Evolutionary conservation across 1,140 invertebrate genomes (phyloP), one percentile per base, ranked within the genome.

Genomic region (Lycorma delicatula): DNA sequence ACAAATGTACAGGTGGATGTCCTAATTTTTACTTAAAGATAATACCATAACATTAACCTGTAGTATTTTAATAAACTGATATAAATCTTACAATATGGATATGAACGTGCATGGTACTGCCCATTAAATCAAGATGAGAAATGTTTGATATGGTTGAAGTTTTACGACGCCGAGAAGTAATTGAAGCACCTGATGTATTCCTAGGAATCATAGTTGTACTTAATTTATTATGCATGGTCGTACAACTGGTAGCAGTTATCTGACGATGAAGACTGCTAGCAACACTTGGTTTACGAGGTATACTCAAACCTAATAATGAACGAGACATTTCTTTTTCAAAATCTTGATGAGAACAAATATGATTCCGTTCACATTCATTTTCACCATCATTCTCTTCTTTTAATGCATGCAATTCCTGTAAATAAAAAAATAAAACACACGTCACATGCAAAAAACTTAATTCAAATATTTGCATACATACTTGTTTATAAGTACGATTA

Each of bases 111-210:
- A 58, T 59, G 5, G 57, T 59, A 34, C 58, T 61, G 18, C 82
- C 83, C 46, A 80, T 84, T 66, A 85, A 83, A 68, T 85, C 83
- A 75, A 85, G 77, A 59, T 81, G 79, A 0, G 83, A 85, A 48
- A 84, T 77, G 67, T 81, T 83, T 9, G 82, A 84, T 63, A 83
- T 81, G 31, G 83, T 78, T 11, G 83, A 84, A 29, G 78, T 76
- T 70, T 81, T 82, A 23, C 64, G 58, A 48, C 29, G 54, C 13
- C 72, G 27, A 5, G 16, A 13, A 12, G 16, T 11, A 12, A 58
- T 23, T 13, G 48, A 50, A n/a, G 34, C 31, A 9, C 20, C 48
- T 26, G 55, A 57, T 18, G 23, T 51, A 22, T 49, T 51, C 1
- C 54, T 36, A 1, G 49, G 49, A 9, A 51, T 51, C 2, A 26